A percentile compares a stretch with the other conserved stretches of the same genome.
phyloP scores from a whole-genome alignment of 2,888 invertebrate genomes.

The Andrena marginata region DNA sequence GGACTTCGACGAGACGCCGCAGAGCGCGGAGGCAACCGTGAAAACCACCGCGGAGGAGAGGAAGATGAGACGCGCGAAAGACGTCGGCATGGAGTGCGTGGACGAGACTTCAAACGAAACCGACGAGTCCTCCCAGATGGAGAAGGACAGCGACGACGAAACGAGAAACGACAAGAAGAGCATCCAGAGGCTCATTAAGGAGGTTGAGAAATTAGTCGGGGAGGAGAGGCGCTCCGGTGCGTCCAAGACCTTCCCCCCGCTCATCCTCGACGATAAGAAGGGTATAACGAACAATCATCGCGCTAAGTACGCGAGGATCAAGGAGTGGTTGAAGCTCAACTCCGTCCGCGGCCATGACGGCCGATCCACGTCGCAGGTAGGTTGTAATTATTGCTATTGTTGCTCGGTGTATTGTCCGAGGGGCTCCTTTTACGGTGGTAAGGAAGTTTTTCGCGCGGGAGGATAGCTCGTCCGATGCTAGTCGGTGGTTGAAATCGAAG shows the following conservation, averaged over 20 bases:
- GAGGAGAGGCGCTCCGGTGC: constrained; percentile 84
- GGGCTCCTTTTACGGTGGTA: not conserved
- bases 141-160: constrained; percentile 86
- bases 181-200: constrained; percentile 91
- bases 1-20: constrained; percentile 76
- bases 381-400: constrained; percentile 29
- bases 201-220: constrained; percentile 92
- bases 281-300: constrained; percentile 83
- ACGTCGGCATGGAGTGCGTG: constrained; percentile 34
- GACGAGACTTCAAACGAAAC: constrained; percentile 49
- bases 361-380: constrained; percentile 79
- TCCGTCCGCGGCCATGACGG: constrained; percentile 77
- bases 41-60: constrained; percentile 71
- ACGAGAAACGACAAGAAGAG: constrained; percentile 87
- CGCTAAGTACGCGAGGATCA: constrained; percentile 89
- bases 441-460: too few relatives aligned
- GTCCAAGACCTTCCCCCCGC: constrained; percentile 86
- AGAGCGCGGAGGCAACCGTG: constrained; percentile 55
- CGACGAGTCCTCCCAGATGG: constrained; percentile 78
- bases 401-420: not conserved
- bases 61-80: constrained; percentile 36
- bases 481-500: not conserved
- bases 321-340: constrained; percentile 90
- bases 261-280: constrained; percentile 85
- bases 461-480: not conserved